Base-by-base conservation (phyloP, 1,140 invertebrate species). In the Odontomachus brunneus region DNA sequence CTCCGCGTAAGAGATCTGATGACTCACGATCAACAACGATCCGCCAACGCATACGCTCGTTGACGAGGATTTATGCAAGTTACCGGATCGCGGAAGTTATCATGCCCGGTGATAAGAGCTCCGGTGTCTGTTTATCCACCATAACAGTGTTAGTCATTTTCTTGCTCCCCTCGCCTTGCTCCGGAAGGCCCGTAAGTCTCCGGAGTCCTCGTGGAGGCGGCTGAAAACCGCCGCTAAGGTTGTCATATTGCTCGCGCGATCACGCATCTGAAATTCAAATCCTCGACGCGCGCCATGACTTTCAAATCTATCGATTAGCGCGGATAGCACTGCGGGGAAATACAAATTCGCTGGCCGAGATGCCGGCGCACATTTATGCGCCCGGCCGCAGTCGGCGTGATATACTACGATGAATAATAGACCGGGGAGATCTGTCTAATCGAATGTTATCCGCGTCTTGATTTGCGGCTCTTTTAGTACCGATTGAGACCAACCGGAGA, bases 301-400 rank as follows among this genome's bases (percentile, higher is more conserved):
- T 89, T 89, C 86, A 89, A 89, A 88, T 89, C 86, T 88, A 88
- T 88, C 86, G 87, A 89, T 89, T 88, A 86, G 84, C 87, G 74
- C 84, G 74, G 71, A 81, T 83, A 83, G 69, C 53, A 62, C 75
- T 66, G 69, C 62, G 59, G 57, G 55, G 51, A 86, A 83, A 82
- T 89, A 89, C 87, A 85, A 86, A 89, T 89, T 82, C 84, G 59
- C 71, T 67, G 49, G 65, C 51, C 71, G 67, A 67, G 59, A 86
- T 14, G 72, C 60, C 55, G 67, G 75, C 63, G 82, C 80, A 84
- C 87, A 87, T 87, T 83, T 87, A 88, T 87, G 86, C 75, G 72
- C 29, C 78, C 62, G 63, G 49, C 60, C 82, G 74, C 53, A 60
- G 60, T 48, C 26, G 38, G 62, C 57, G 55, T 74, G 63, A 80